These are phyloP conservation scores for Plectus sambesii DNA, from an alignment of 1,140 invertebrate species.

Conservation along the genomic window DNA sequence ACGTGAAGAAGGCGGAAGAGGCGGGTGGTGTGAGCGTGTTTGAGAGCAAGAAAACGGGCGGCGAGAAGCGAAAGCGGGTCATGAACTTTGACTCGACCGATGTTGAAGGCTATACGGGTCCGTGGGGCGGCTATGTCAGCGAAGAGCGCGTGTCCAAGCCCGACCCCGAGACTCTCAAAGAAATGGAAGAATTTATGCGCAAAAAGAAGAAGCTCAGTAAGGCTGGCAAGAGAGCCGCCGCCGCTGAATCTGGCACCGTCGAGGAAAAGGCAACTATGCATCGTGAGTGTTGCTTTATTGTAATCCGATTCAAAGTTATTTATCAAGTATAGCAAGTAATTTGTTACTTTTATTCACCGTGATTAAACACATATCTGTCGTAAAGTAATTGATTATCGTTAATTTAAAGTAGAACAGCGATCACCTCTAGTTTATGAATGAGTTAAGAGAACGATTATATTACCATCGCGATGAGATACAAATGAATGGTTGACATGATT, in stretches of 20 bases:
- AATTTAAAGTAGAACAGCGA: no score
- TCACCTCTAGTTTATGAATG: no score
- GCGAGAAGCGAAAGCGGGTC: constrained; percentile 71
- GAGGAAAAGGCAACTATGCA: constrained; percentile 92
- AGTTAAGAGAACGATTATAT: no score
- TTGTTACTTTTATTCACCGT: constrained; percentile 18
- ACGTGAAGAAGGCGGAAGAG: constrained; percentile 31
- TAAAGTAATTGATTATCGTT: no score
- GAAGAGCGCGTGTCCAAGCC: constrained; percentile 77
- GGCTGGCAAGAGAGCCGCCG: constrained; percentile 28
- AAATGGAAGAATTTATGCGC: constrained; percentile 75
- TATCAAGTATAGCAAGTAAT: constrained; percentile 1
- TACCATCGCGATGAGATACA: no score
- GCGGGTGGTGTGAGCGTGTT: constrained; percentile 33
- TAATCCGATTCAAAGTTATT: constrained; percentile 9
- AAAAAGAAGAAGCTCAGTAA: constrained; percentile 35
- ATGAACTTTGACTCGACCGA: constrained; percentile 81
- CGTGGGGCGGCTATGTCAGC: constrained; percentile 87
- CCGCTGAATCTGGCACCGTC: constrained; percentile 29
- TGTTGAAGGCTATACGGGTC: constrained; percentile 64
- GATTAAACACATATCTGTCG: no score
- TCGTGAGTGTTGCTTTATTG: constrained; percentile 54
- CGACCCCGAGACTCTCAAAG: constrained; percentile 72
- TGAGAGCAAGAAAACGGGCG: constrained; percentile 40
- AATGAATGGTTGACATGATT: constrained; percentile 42